Evolutionary conservation across 2,888 invertebrate species (phyloP), one percentile per base, ranked within the genome.

Genomic region (Tortricodes alternella): DNA sequence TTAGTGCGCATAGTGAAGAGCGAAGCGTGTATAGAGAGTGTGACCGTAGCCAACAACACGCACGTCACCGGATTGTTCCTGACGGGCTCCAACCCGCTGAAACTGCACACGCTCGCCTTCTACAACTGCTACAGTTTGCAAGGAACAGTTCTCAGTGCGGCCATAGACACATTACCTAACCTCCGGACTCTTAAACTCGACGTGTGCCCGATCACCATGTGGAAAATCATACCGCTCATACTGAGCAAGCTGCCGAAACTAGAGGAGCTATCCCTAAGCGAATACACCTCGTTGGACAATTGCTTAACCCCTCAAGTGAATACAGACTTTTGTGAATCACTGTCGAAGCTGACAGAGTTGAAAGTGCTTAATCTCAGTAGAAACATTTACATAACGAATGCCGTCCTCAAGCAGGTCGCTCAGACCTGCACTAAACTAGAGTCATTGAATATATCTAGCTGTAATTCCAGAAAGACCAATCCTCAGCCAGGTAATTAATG

Each of bases 331-430:
- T 75, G 89, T 64, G 75, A 86, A 13, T 68, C 85, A 0, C 60
- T 93, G 4, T 70, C 82, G 0, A 76, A 72, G 0, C 71, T 93
- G 9, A 76, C 77, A 0, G 85, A 92, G 62, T 71, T 93, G 59
- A 89, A 85, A 66, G 66, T 65, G 0, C 64, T 93, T 39, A 86
- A 89, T 62, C 61, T 93, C 37, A 83, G 81, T 62, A 75, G 78
- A 48, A 92, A 92, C 59, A 70, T 79, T 3, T 79, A 83, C 50
- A 87, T 94, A 15, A 89, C 85, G 0, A 92, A 94, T 65, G 74
- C 82, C 1, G 88, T 93, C 16, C 55, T 94, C 58, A 84, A 86
- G 63, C 82, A 78, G 41, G 69, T 94, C 4, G 87, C 91, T 0
- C 80, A 83, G 59, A 74, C 80, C 11, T 93, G 92, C 62, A 67